These are phyloP conservation scores for Porites cylindrica DNA, from an alignment of 92 coral and sea anemone species.

Conservation along the genomic window DNA sequence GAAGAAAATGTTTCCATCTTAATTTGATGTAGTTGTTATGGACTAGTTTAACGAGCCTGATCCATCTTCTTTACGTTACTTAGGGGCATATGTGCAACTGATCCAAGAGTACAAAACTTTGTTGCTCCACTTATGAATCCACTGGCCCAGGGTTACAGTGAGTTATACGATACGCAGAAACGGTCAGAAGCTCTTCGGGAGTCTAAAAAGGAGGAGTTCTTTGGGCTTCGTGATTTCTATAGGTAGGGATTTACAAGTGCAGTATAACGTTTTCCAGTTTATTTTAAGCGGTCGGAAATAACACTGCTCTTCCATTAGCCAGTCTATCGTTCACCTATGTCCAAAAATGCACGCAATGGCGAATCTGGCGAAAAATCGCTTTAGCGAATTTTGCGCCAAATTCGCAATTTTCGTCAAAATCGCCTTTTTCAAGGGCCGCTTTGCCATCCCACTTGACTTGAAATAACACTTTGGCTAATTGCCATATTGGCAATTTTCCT, in stretches of 20 bases:
- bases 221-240: slow-evolving; percentile 90
- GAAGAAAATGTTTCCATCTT: neutral
- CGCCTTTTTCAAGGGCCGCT: too few species aligned
- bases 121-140: slow-evolving; percentile 65
- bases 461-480: too few species aligned
- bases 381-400: neutral
- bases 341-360: too few species aligned
- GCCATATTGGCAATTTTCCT: neutral
- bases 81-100: slow-evolving; percentile 87
- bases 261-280: too few species aligned
- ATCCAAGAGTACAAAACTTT: slow-evolving; percentile 56
- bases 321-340: too few species aligned
- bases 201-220: slow-evolving; percentile 86
- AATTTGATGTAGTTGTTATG: too few species aligned
- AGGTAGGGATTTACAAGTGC: slow-evolving; percentile 51
- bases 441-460: too few species aligned
- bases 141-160: slow-evolving; percentile 74
- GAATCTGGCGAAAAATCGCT: neutral
- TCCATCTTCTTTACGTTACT: neutral
- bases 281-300: too few species aligned
- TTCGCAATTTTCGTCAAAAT: too few species aligned
- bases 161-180: slow-evolving; percentile 72
- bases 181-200: slow-evolving; percentile 49
- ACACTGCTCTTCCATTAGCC: too few species aligned
- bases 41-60: neutral